A percentile compares a stretch with the other conserved stretches of the same genome.
Conservation (phyloP, 1,140 invertebrate species). For the Drosophila paulistorum region DNA sequence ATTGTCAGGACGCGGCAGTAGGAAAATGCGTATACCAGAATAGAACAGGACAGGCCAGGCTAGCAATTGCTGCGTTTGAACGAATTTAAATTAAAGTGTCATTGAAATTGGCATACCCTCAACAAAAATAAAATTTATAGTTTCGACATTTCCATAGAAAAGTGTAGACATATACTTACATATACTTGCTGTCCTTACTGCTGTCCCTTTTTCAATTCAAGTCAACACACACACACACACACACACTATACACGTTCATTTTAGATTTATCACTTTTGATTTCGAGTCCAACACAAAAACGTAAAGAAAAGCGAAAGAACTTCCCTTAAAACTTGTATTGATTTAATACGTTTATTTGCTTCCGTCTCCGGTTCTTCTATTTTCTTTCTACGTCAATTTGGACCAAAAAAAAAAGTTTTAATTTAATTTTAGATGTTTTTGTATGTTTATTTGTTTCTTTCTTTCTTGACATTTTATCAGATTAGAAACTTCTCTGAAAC, state of each 20-base stretch:
- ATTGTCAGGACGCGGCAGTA: slow-evolving; percentile 56
- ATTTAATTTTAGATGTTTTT: slow-evolving; percentile 54
- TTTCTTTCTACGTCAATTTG: slow-evolving; percentile 37
- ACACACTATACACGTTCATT: slow-evolving; percentile 62
- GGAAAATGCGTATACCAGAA: slow-evolving; percentile 47
- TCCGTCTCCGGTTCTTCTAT: slow-evolving; percentile 12
- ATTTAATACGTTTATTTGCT: slow-evolving; percentile 78
- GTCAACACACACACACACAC: slow-evolving; percentile 25
- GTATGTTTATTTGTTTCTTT: slow-evolving; percentile 7
- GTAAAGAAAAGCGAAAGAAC: neutral
- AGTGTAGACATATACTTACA: slow-evolving; percentile 18
- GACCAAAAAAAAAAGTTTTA: slow-evolving; percentile 56
- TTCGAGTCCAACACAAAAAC: slow-evolving; percentile 34
- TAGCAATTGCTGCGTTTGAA: slow-evolving; percentile 79
- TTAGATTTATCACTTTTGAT: slow-evolving; percentile 82
- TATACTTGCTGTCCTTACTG: slow-evolving; percentile 25
- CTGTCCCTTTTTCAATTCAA: slow-evolving; percentile 71
- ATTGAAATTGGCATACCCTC: slow-evolving; percentile 77
- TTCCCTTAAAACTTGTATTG: slow-evolving; percentile 54
- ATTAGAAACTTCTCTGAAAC: slow-evolving; percentile 64
- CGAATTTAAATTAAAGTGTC: slow-evolving; percentile 82
- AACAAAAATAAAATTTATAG: slow-evolving; percentile 80
- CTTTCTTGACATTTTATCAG: slow-evolving; percentile 56
- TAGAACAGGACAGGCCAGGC: neutral
- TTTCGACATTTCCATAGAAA: slow-evolving; percentile 54